A percentile compares a stretch with the other conserved stretches of the same genome.
These are phyloP conservation scores for Ganaspis brasiliensis DNA, from an alignment of 2,888 invertebrate species.

Conservation along the genomic window DNA sequence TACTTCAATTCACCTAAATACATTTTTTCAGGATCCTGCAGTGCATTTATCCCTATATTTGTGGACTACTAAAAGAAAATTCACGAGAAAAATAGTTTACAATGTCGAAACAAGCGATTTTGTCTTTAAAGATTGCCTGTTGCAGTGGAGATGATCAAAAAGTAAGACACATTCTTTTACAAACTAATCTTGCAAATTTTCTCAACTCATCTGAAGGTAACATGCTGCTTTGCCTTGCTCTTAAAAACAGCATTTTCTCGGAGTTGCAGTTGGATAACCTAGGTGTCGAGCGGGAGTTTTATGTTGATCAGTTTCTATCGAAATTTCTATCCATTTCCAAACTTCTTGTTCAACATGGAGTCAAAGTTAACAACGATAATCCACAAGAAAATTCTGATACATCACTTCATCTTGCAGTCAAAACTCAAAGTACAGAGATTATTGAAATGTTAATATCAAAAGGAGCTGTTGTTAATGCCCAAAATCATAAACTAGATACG, in stretches of 20 bases:
- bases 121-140: neutral
- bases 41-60: too few relatives aligned
- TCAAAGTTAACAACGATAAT: neutral
- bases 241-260: neutral
- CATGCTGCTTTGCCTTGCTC: neutral
- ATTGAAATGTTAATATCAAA: neutral
- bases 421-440: neutral
- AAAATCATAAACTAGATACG: neutral
- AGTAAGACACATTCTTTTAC: neutral
- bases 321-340: neutral
- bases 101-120: too few relatives aligned
- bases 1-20: too few relatives aligned
- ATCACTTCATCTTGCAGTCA: slow-evolving; percentile 6
- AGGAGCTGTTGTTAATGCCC: neutral
- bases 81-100: too few relatives aligned
- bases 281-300: neutral
- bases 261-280: neutral
- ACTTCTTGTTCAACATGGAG: neutral
- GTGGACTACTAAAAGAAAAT: too few relatives aligned
- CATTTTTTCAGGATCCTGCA: too few relatives aligned
- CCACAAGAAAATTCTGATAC: neutral
- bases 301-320: neutral
- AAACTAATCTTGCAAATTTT: neutral
- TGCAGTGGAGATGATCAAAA: neutral
- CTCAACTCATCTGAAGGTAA: neutral